A percentile compares a stretch with the other conserved stretches of the same genome.
Evolutionary conservation across 2,113 vertebrate genomes (phyloP).

Genomic region (Taxidea taxus): DNA sequence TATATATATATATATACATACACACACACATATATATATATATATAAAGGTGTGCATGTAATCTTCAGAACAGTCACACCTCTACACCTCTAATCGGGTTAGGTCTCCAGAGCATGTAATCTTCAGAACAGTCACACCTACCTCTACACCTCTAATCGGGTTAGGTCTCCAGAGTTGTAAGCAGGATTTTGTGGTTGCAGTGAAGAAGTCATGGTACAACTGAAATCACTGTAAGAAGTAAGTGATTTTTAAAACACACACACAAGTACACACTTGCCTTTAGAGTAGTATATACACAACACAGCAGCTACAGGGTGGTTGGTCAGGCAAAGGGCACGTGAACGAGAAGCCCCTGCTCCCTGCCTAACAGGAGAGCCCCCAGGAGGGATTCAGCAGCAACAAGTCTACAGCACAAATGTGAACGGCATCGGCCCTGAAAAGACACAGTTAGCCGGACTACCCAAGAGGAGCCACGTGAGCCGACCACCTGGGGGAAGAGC

Average conservation of each 20-base stretch:
- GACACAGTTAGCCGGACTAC: neutral
- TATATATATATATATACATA: neutral
- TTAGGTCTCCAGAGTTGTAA: neutral
- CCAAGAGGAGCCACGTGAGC: neutral
- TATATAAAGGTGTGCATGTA: conserved; percentile 1
- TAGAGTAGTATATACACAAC: conserved; percentile 59
- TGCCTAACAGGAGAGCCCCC: conserved; percentile 46
- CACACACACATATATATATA: neutral
- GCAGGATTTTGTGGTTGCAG: conserved; percentile 4
- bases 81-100: neutral
- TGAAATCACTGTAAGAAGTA: conserved; percentile 21
- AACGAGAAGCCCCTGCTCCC: neutral
- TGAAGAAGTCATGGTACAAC: neutral
- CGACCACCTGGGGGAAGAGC: neutral
- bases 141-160: no score
- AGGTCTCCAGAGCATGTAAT: neutral
- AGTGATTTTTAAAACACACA: conserved; percentile 33
- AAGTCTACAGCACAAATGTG: conserved; percentile 56
- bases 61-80: neutral
- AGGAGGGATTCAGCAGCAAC: conserved; percentile 66
- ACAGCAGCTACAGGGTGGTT: conserved; percentile 53
- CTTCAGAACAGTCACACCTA: conserved; percentile 4
- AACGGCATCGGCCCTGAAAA: conserved; percentile 75
- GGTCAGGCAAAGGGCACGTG: neutral
- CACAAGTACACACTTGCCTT: neutral